Evolutionary conservation across 2,113 vertebrate genomes (phyloP).

Genomic region (Mus musculus): DNA sequence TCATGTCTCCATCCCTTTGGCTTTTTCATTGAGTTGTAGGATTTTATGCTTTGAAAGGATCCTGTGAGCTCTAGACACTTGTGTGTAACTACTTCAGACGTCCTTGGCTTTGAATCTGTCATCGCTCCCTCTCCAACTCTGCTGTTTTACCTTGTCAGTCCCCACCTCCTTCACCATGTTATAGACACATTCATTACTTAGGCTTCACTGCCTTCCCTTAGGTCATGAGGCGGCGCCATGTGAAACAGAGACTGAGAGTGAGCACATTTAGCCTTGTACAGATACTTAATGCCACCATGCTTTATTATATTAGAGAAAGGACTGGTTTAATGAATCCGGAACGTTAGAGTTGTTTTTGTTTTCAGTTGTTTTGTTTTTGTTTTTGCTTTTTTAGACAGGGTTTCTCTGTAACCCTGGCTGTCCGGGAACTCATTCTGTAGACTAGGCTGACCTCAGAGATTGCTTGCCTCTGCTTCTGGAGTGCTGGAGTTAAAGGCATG

Average conservation of each 20-base stretch:
- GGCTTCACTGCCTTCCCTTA: not conserved
- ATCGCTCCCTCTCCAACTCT: not conserved
- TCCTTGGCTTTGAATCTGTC: not conserved
- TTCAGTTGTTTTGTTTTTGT: not conserved
- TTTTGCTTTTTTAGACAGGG: not conserved
- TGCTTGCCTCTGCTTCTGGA: not conserved
- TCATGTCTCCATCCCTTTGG: not conserved
- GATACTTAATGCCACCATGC: not conserved
- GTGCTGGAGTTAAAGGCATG: not conserved
- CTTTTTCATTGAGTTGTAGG: not conserved
- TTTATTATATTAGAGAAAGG: not conserved
- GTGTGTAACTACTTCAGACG: not conserved
- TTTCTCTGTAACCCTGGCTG: not conserved
- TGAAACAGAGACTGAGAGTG: not conserved
- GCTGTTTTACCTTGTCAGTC: not conserved
- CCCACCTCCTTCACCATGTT: not conserved
- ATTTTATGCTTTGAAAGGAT: not conserved
- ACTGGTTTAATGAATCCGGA: not conserved
- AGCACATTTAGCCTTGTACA: not conserved
- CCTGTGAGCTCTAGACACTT: not conserved
- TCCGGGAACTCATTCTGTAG: not conserved
- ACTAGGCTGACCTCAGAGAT: not conserved
- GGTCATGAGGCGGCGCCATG: not conserved
- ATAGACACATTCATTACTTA: not conserved
- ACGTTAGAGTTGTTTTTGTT: not conserved